Percentiles rank a stretch among this genome's conserved stretches.
Conservation (phyloP, 1,140 invertebrate species). For the Aphis gossypii region DNA sequence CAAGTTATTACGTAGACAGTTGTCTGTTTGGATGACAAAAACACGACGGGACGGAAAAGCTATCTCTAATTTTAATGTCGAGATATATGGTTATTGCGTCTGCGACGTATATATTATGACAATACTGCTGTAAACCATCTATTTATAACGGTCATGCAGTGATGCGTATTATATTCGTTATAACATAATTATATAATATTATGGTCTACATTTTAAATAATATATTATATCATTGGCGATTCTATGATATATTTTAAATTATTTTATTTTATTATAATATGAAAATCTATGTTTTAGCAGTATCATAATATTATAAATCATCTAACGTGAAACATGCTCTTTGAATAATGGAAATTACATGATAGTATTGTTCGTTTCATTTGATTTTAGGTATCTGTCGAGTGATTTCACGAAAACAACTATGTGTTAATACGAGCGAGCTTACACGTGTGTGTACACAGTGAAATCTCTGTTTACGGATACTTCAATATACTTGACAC, state of each 20-base stretch:
- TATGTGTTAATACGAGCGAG: not conserved
- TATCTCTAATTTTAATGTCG: slow-evolving; percentile 17
- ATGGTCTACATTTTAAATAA: not conserved
- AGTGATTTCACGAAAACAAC: not conserved
- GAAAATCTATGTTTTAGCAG: too few relatives aligned
- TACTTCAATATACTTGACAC: not conserved
- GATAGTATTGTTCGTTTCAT: not conserved
- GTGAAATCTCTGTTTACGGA: not conserved
- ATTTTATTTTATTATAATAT: too few relatives aligned
- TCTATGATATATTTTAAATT: not conserved
- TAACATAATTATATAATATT: not conserved
- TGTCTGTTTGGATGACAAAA: not conserved
- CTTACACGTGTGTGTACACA: not conserved
- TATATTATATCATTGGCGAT: not conserved
- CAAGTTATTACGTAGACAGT: not conserved
- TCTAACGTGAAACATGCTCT: not conserved
- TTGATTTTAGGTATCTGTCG: not conserved
- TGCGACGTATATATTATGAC: not conserved
- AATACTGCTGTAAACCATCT: not conserved
- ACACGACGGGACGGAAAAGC: not conserved
- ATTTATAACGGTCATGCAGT: not conserved
- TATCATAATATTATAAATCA: too few relatives aligned
- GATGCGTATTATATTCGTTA: not conserved
- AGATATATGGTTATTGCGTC: slow-evolving; percentile 30
- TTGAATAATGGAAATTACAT: not conserved